A percentile compares a stretch with the other conserved stretches of the same genome.
These are phyloP conservation scores for Erynnis tages DNA, from an alignment of 2,888 invertebrate species.

Conservation along the genomic window DNA sequence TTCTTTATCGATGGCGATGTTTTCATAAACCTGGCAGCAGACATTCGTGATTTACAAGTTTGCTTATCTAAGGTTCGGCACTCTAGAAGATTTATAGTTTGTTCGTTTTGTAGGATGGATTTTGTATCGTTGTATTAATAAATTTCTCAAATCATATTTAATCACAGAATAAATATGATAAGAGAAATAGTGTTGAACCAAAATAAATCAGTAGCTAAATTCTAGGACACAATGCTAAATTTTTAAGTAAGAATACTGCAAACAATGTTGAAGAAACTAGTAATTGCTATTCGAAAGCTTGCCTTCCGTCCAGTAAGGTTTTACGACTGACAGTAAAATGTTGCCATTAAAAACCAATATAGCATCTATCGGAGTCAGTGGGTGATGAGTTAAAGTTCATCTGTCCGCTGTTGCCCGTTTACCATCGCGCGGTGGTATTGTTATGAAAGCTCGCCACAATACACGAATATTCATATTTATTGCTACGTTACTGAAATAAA, in stretches of 20 bases:
- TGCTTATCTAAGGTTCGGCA: neutral
- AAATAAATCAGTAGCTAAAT: too few species aligned
- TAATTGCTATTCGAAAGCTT: constrained; percentile 10
- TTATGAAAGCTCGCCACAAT: constrained; percentile 41
- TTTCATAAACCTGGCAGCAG: neutral
- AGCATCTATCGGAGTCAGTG: constrained; percentile 32
- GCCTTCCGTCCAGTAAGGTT: constrained; percentile 29
- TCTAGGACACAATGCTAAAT: too few species aligned
- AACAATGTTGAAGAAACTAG: neutral
- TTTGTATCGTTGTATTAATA: too few species aligned
- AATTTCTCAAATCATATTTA: too few species aligned
- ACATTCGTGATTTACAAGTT: constrained; percentile 1
- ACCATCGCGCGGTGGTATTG: constrained; percentile 36
- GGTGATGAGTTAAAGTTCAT: constrained; percentile 43
- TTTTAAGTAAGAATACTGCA: neutral
- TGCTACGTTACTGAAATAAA: constrained; percentile 3
- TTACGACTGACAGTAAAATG: constrained; percentile 39
- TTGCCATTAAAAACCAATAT: constrained; percentile 40
- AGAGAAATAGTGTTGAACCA: too few species aligned
- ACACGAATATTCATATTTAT: constrained; percentile 38
- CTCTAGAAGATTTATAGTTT: neutral
- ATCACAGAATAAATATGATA: too few species aligned
- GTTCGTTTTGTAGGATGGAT: neutral
- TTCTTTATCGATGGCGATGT: neutral
- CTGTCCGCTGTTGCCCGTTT: constrained; percentile 40